Base-by-base conservation (phyloP, 1,140 invertebrate species). In the Theocolax elegans region DNA sequence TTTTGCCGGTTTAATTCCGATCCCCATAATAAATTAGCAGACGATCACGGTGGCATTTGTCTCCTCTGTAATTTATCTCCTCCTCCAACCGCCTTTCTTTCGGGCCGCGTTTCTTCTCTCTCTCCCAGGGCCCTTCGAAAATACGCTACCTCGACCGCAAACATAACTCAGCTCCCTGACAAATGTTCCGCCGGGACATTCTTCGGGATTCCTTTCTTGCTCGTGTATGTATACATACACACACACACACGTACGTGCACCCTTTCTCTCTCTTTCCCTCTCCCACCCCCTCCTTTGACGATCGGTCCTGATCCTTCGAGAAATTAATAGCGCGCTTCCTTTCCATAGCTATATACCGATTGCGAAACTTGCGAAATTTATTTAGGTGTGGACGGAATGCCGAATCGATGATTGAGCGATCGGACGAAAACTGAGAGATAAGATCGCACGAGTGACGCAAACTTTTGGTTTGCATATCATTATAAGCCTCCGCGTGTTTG, bases 41-140 rank as follows among this genome's bases (percentile, higher is more conserved):
- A 62, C 79, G 76, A 79, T 79, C 79, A 80, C 76, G 82, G 83
- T 85, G 83, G 83, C 82, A 84, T 83, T 84, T 81, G 80, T 83
- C 81, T 78, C 78, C 73, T 68, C 64, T 72, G 76, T 67, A 64
- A 66, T 75, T 75, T 73, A 71, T 71, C 60, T 69, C 40, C 66
- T 59, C 60, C 62, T 46, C 35, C 63, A 29, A 23, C 51, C 49
- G 38, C 54, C 10, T 69, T 69, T 65, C 59, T 68, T 74, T 75
- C 71, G 17, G 58, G 17, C 29, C 38, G 40, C 23, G n/a, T 44
- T 65, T 54, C 29, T 25, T 53, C 27, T 48, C 21, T 44, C 31
- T 35, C 31, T 25, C 17, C 83, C 83, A 79, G 83, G 83, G 82
- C 85, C 82, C 84, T 86, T 85, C 85, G 86, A 86, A 87, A 86